Evolutionary conservation across 2,888 invertebrate genomes (phyloP), one percentile per base, ranked within the genome.

Genomic region (Microctonus brassicae): DNA sequence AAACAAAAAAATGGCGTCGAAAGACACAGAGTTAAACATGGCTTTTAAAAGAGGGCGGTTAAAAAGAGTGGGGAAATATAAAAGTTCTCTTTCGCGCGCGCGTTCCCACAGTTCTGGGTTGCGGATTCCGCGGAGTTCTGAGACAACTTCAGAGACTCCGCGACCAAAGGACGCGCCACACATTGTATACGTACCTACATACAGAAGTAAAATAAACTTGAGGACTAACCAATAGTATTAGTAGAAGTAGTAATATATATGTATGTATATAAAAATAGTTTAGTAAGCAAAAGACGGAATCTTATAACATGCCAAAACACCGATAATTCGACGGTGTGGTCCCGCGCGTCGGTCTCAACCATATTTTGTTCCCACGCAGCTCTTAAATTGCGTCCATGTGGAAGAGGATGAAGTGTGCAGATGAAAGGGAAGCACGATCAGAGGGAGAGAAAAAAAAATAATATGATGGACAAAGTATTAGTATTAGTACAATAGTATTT

Each of bases 271-370:
- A 65, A 7, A 47, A 68, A 68, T 42, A 42, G 55, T 63, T 53
- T 57, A 58, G 42, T 42, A 36, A 47, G 13, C n/a, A 20, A 61
- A 67, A 63, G 66, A 39, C 52, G 68, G 76, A 76, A 74, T 82
- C 82, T 82, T 83, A 81, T 83, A 86, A 86, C 86, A 87, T 84
- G 87, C 86, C 86, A 86, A 87, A 87, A 87, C 85, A 85, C 81
- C 86, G 86, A 86, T 87, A 86, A 87, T 85, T 86, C 86, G 87
- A 85, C 84, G 81, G 86, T 86, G 86, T 87, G 87, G 86, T 85
- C 87, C 79, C 76, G 81, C 82, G 79, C 80, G 81, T 85, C 83
- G 78, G 80, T 78, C 57, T 39, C 24, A 36, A 61, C 77, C 81
- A 84, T 84, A 82, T 81, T 47, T 81, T 83, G 83, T 86, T 86